Percentiles rank a stretch among this genome's conserved stretches.
phyloP scores from a whole-genome alignment of 1,140 invertebrate genomes.

The Oryctes rhinoceros region DNA sequence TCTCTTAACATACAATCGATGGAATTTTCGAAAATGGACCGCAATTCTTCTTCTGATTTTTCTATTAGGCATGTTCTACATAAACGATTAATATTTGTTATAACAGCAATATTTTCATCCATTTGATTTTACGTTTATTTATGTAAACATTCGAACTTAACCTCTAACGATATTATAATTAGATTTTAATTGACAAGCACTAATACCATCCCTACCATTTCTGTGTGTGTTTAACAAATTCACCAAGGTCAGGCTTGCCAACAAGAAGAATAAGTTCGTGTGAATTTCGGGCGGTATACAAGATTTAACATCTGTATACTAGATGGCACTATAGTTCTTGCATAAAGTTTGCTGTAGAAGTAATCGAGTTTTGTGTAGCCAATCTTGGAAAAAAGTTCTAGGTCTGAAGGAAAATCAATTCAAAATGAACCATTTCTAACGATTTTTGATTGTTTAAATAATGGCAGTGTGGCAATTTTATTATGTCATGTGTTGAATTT shows the following conservation, averaged over 20 bases:
- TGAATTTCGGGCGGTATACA: too few relatives aligned
- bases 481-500: too few relatives aligned
- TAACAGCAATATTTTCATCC: slow-evolving; percentile 36
- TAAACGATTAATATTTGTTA: slow-evolving; percentile 48
- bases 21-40: slow-evolving; percentile 50
- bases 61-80: slow-evolving; percentile 54
- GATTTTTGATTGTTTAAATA: too few relatives aligned
- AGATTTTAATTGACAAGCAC: background rate
- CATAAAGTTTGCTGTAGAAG: too few relatives aligned
- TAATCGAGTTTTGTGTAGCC: too few relatives aligned
- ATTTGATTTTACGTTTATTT: slow-evolving; percentile 1
- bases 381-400: too few relatives aligned
- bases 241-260: background rate
- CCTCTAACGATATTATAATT: slow-evolving; percentile 4
- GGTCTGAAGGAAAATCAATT: too few relatives aligned
- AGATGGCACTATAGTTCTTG: too few relatives aligned
- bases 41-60: slow-evolving; percentile 50
- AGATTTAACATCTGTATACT: too few relatives aligned
- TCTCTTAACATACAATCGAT: slow-evolving; percentile 48
- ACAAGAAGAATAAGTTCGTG: too few relatives aligned
- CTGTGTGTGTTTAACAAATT: background rate
- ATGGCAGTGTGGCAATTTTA: too few relatives aligned
- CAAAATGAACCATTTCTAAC: too few relatives aligned
- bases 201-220: background rate
- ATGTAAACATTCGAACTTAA: slow-evolving; percentile 32